phyloP scores from a whole-genome alignment of 2,888 invertebrate genomes.

The Cylindroiulus punctatus region DNA sequence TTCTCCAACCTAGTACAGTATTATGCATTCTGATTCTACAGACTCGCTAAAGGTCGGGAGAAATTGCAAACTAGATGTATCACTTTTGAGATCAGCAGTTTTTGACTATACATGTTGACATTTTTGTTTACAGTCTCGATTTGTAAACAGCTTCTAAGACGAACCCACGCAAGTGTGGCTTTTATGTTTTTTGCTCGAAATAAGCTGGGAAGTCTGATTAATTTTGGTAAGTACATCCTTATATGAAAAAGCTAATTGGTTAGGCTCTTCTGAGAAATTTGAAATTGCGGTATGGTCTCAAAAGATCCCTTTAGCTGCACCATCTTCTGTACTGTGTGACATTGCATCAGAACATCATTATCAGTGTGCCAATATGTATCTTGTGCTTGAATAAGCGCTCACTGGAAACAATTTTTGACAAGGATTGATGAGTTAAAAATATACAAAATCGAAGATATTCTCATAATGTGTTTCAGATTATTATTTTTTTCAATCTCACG shows the following conservation, averaged over 20 bases:
- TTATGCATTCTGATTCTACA: not conserved
- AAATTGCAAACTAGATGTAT: not conserved
- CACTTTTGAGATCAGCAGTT: not conserved
- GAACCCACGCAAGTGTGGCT: not conserved
- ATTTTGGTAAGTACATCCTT: not conserved
- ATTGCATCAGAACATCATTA: no score
- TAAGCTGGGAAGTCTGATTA: not conserved
- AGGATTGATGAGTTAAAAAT: no score
- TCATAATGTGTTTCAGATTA: no score
- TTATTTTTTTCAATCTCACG: no score
- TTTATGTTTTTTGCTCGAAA: not conserved
- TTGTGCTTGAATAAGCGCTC: not conserved
- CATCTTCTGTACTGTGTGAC: no score
- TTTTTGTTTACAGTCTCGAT: not conserved
- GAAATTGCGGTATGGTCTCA: not conserved
- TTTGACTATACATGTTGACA: not conserved
- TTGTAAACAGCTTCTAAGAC: not conserved
- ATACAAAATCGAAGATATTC: no score
- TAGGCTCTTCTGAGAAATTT: not conserved
- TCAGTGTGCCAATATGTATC: no score
- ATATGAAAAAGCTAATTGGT: not conserved
- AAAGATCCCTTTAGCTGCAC: not conserved
- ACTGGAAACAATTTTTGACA: no score
- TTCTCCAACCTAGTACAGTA: not conserved
- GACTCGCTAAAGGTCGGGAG: not conserved